These are phyloP conservation scores for Stenoptilia bipunctidactyla DNA, from an alignment of 2,888 invertebrate species.

Conservation along the genomic window DNA sequence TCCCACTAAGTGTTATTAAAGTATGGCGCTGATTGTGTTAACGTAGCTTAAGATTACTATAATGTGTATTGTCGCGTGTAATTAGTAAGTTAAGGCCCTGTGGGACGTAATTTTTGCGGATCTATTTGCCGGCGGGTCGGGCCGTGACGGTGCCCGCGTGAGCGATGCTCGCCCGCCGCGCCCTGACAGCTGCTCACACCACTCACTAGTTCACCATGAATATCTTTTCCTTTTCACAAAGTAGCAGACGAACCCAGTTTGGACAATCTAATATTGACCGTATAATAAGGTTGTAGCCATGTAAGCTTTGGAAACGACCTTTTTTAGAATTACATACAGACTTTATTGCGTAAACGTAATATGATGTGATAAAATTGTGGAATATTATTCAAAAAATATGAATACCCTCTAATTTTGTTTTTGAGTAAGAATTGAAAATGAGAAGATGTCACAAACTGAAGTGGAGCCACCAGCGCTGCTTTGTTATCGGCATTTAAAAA, in stretches of 20 bases:
- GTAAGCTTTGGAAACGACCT: background rate
- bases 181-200: slow-evolving; percentile 28
- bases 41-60: background rate
- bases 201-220: background rate
- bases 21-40: slow-evolving; percentile 13
- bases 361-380: too few relatives aligned
- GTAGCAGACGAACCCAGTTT: background rate
- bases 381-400: too few relatives aligned
- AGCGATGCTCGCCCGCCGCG: slow-evolving; percentile 47
- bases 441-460: background rate
- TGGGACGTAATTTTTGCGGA: slow-evolving; percentile 30
- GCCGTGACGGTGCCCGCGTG: slow-evolving; percentile 54
- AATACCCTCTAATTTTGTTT: too few relatives aligned
- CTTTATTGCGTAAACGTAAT: too few relatives aligned
- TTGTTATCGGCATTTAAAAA: slow-evolving; percentile 58
- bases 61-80: background rate
- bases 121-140: slow-evolving; percentile 65
- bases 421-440: background rate
- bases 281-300: background rate
- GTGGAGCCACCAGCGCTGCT: background rate
- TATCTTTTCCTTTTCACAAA: background rate
- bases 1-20: slow-evolving; percentile 28
- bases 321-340: too few relatives aligned
- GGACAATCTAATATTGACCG: slow-evolving; percentile 3
- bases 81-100: background rate